Base-by-base conservation (phyloP, 2,113 vertebrate genomes). In the Pseudopipra pipra region DNA sequence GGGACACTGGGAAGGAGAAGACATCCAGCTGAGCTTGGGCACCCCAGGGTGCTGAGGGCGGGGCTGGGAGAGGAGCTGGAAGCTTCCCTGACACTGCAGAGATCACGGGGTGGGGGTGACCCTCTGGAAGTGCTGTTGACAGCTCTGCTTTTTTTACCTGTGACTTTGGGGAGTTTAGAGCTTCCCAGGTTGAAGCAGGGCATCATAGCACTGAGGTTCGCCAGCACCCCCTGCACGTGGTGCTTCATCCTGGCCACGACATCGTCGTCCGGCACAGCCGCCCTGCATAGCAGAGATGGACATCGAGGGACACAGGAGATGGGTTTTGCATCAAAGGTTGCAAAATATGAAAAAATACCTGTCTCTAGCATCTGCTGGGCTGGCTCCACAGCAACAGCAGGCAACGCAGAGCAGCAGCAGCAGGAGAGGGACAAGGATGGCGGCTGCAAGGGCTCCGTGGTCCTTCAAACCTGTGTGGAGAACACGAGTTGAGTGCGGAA, bases 141-240 rank as follows among this genome's bases (percentile, higher is more conserved):
- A 77, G 76, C 27, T 37, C 55, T 63, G 31, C 22, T 51, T 28
- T 31, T 47, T 95, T 96, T 54, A 99, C 99, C 99, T 41, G 99
- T 99, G 97, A 99, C 99, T 85, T 99, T 98, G 72, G 99, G 99
- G 46, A 99, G 98, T 56, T 99, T 99, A 14, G 98, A 98, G 49
- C 97, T 98, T 25, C 98, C 98, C 80, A 98, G 82, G 47, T 98
- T 97, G 74, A 99, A 97, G 44, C 99, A 99, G 31, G 98, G 98
- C 33, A 99, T 91, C 5, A 98, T 89, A 5, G 98, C 98, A 1
- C 98, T 95, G 85, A 99, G 96, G 93, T 98, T 99, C 1, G 98
- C 98, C 97, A 99, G 92, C 41, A 98, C 98, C 6, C 98, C 98
- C 95, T 95, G 98, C 58, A 99, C 98, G 9, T 99, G 99, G 96